A percentile compares a stretch with the other conserved stretches of the same genome.
Evolutionary conservation across 2,888 invertebrate genomes (phyloP).

Genomic region (Idaea biselata): DNA sequence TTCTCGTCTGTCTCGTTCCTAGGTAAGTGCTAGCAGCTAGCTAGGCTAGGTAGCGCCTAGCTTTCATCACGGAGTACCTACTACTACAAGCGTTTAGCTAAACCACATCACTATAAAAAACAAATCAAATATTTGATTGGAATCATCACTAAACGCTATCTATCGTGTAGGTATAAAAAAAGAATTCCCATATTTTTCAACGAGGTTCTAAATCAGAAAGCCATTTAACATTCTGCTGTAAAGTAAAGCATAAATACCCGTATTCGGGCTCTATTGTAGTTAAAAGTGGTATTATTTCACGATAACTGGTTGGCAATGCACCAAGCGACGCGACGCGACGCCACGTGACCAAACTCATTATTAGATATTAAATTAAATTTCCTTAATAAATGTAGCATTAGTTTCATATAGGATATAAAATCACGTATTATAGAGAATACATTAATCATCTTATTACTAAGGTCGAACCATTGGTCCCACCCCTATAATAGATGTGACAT

Average conservation of each 20-base stretch:
- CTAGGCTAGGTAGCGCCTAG: too few species aligned
- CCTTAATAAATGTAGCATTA: constrained; percentile 8
- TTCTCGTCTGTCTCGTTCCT: too few species aligned
- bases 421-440: background rate
- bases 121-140: too few species aligned
- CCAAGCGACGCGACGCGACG: constrained; percentile 7
- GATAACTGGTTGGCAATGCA: constrained; percentile 16
- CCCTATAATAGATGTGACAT: too few species aligned
- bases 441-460: background rate
- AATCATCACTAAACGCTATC: too few species aligned
- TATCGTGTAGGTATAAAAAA: background rate
- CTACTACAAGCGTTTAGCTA: too few species aligned
- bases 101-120: too few species aligned
- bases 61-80: too few species aligned
- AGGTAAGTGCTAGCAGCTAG: too few species aligned
- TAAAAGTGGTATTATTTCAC: constrained; percentile 4
- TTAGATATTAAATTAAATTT: constrained; percentile 20
- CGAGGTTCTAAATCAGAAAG: background rate
- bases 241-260: constrained; percentile 1
- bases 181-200: background rate
- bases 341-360: constrained; percentile 11
- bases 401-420: background rate
- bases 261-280: constrained; percentile 5
- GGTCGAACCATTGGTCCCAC: too few species aligned
- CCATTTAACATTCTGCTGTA: background rate